A percentile compares a stretch with the other conserved stretches of the same genome.
Evolutionary conservation across 1,140 invertebrate species (phyloP).

Genomic region (Glossosoma conforme): DNA sequence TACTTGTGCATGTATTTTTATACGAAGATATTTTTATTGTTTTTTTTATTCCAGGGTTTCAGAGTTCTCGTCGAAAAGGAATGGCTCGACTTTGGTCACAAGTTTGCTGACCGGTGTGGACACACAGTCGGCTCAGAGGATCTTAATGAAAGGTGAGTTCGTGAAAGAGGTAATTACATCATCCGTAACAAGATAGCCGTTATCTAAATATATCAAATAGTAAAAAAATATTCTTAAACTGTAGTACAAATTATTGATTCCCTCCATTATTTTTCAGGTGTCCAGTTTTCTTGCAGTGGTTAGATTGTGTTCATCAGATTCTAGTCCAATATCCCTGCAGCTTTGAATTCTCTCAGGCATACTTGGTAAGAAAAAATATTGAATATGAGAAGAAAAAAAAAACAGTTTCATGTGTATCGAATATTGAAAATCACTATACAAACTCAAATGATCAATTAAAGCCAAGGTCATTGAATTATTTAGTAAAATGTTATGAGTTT

Average conservation of each 20-base stretch:
- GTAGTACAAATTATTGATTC: too few species aligned
- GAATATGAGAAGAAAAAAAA: too few species aligned
- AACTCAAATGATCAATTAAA: too few species aligned
- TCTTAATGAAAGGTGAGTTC: slow-evolving; percentile 66
- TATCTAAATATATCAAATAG: too few species aligned
- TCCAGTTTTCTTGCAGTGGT: slow-evolving; percentile 96
- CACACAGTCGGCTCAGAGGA: slow-evolving; percentile 78
- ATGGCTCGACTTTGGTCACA: slow-evolving; percentile 96
- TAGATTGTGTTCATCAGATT: slow-evolving; percentile 94
- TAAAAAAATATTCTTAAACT: slow-evolving; percentile 3
- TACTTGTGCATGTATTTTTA: too few species aligned
- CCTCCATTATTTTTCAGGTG: slow-evolving; percentile 47
- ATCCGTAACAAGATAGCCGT: too few species aligned
- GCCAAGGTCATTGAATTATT: too few species aligned
- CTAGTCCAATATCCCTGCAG: slow-evolving; percentile 82
- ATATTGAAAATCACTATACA: too few species aligned
- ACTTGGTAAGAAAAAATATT: slow-evolving; percentile 69
- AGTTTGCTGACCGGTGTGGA: slow-evolving; percentile 93
- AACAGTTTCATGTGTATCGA: too few species aligned
- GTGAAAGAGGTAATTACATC: too few species aligned
- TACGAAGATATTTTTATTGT: slow-evolving; percentile 12
- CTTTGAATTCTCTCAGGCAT: slow-evolving; percentile 93
- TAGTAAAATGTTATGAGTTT: too few species aligned
- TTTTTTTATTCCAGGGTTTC: slow-evolving; percentile 68
- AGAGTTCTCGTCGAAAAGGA: slow-evolving; percentile 87